These are phyloP conservation scores for Chinchilla lanigera DNA, from an alignment of 2,113 vertebrate genomes.

Conservation along the genomic window DNA sequence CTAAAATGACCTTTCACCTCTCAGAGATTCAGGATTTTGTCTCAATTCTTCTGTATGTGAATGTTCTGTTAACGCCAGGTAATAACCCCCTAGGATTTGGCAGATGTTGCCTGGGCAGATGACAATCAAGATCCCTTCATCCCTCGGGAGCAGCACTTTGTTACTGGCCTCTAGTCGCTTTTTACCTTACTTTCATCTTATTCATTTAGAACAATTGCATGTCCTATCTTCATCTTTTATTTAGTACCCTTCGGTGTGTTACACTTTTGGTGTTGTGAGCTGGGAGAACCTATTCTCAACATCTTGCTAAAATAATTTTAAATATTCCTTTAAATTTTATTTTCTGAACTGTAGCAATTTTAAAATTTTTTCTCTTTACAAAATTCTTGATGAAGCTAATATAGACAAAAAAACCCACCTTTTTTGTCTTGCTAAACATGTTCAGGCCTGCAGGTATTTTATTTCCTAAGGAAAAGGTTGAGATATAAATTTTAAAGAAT, in stretches of 20 bases:
- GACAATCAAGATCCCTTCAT: background rate
- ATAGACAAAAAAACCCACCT: too few species aligned
- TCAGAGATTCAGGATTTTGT: background rate
- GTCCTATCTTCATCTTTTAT: slow-evolving; percentile 40
- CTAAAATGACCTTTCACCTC: background rate
- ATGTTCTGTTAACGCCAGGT: background rate
- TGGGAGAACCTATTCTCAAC: background rate
- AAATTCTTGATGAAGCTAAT: background rate
- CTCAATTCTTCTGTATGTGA: background rate
- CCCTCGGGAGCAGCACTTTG: background rate
- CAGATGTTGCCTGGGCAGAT: background rate
- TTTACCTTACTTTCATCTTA: background rate
- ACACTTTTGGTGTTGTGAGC: background rate
- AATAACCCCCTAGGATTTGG: background rate
- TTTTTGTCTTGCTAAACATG: background rate
- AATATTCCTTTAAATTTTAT: slow-evolving; percentile 1
- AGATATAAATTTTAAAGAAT: background rate
- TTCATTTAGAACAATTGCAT: slow-evolving; percentile 43
- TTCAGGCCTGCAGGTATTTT: background rate
- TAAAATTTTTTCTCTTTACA: background rate
- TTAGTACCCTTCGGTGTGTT: background rate
- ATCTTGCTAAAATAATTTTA: slow-evolving; percentile 39
- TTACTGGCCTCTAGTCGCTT: background rate
- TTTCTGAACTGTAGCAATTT: slow-evolving; percentile 8
- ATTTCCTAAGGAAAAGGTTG: background rate